Conservation (phyloP, 2,888 invertebrate species). For the Himalopsyche tibetana region DNA sequence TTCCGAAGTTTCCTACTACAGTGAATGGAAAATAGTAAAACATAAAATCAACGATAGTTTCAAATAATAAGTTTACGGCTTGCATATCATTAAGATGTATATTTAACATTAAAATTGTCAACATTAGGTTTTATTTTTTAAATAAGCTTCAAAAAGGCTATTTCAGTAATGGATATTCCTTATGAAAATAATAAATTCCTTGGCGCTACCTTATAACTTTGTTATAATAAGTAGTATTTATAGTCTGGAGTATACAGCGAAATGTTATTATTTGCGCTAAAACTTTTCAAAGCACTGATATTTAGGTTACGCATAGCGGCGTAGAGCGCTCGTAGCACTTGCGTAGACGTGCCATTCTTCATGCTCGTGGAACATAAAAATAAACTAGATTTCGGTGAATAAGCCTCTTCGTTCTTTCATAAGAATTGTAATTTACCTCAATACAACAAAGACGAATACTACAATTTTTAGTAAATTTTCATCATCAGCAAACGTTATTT, state of each 20-base stretch:
- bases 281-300: slow-evolving; percentile 39
- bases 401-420: slow-evolving; percentile 2
- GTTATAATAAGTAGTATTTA: slow-evolving; percentile 34
- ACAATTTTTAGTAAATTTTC: neutral
- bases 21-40: no score
- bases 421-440: slow-evolving; percentile 14
- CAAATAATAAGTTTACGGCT: no score
- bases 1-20: no score
- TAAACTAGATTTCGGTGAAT: slow-evolving; percentile 42
- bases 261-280: slow-evolving; percentile 34
- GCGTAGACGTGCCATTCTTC: slow-evolving; percentile 40
- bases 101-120: no score
- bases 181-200: neutral
- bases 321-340: slow-evolving; percentile 34
- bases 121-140: no score
- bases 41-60: no score
- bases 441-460: neutral
- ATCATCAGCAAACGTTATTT: neutral
- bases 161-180: slow-evolving; percentile 12
- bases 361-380: slow-evolving; percentile 34
- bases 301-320: slow-evolving; percentile 21
- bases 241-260: slow-evolving; percentile 11
- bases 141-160: no score
- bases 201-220: neutral
- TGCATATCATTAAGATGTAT: no score